Evolutionary conservation across 2,113 vertebrate genomes (phyloP).

Genomic region (Ornithorhynchus anatinus): DNA sequence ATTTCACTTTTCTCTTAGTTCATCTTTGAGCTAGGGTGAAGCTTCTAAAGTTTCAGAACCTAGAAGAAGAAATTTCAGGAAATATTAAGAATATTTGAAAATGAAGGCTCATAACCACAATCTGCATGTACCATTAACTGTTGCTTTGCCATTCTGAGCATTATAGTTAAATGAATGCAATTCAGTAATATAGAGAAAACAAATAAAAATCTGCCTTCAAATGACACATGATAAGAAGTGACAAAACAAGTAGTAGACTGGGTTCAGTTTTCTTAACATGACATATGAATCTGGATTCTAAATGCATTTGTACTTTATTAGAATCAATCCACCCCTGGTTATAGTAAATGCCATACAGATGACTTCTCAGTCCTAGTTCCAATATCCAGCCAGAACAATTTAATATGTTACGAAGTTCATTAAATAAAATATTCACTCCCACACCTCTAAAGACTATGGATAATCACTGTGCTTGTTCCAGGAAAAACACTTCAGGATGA

Average conservation of each 20-base stretch:
- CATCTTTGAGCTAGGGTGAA: not conserved
- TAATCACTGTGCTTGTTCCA: not conserved
- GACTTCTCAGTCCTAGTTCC: constrained; percentile 2
- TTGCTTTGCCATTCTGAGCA: not conserved
- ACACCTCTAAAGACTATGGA: not conserved
- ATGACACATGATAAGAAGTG: not conserved
- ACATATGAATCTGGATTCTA: not conserved
- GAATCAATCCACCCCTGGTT: constrained; percentile 11
- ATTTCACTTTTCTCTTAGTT: not conserved
- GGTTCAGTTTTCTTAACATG: not conserved
- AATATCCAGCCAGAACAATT: not conserved
- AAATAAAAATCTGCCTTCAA: not conserved
- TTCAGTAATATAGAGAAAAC: not conserved
- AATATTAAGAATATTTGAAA: not conserved
- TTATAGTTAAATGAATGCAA: not conserved
- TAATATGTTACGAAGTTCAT: constrained; percentile 26
- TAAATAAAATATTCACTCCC: constrained; percentile 13
- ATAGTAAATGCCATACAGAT: not conserved
- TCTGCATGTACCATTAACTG: not conserved
- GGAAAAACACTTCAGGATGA: not conserved
- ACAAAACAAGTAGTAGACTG: not conserved
- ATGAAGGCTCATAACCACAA: not conserved
- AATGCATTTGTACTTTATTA: constrained; percentile 27
- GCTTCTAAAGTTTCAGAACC: not conserved
- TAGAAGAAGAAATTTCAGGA: not conserved